Evolutionary conservation across 2,113 vertebrate genomes (phyloP), one percentile per base, ranked within the genome.

Genomic region (Nipponia nippon): DNA sequence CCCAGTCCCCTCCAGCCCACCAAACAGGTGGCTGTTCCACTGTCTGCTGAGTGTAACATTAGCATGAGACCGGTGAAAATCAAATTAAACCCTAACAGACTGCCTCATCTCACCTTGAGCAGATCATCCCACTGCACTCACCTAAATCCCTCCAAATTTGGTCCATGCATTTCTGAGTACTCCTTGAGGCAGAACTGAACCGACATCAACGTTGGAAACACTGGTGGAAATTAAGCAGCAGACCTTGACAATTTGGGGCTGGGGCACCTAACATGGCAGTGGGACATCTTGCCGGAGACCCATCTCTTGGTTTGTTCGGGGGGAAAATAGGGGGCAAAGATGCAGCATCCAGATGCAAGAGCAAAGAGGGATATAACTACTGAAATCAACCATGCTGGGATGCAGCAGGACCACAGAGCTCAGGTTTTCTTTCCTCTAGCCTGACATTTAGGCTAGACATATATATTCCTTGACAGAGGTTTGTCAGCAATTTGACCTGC

Each of bases 401-500:
- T 27, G 8, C 0, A 44, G 63, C 59, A 71, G 83, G 19, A 61
- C 18, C 44, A 75, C 67, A 61, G 61, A 49, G 77, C 73, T 79
- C 83, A 42, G 58, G 6, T 38, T 94, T 76, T 56, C 92, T 92
- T 49, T 44, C 13, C 52, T 82, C 40, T 25, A 94, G 83, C 46
- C 78, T 66, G 47, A 86, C 87, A 30, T 70, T 86, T 40, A 67
- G 38, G 55, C 29, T 25, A 44, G 40, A 23, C 52, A 66, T 87
- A 87, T 29, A 61, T 85, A 80, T 83, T 73, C 53, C 21, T 25
- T 40, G 55, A 82, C 73, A 91, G 62, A 81, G 72, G 69, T 70
- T 63, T 71, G 73, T 53, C 86, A 69, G 91, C 49, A 81, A n/a
- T 94, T 83, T 93, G 96, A 97, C 87, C 82, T 40, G 66, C 3